Conservation (phyloP, 2,113 vertebrate genomes). For the Mustelus asterias region DNA sequence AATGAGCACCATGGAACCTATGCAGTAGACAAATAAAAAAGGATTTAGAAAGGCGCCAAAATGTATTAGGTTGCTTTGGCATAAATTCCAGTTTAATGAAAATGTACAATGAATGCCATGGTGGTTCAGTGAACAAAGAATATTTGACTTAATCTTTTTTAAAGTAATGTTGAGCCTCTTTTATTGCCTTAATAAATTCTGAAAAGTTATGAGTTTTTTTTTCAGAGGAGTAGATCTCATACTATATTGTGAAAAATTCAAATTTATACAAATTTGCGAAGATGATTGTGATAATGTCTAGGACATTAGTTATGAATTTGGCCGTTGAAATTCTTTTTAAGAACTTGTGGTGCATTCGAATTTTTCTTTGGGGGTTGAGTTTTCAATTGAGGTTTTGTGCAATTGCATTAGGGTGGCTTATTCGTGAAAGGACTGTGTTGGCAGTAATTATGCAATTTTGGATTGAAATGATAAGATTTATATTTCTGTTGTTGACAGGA, state of each 20-base stretch:
- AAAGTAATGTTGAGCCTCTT: background rate
- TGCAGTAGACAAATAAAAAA: background rate
- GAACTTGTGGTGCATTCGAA: no score
- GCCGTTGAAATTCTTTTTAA: background rate
- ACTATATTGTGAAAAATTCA: background rate
- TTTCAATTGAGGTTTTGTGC: background rate
- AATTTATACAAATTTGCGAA: background rate
- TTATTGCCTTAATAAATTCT: background rate
- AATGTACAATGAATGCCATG: background rate
- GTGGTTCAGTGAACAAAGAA: conserved; percentile 2
- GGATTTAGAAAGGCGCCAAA: conserved; percentile 2
- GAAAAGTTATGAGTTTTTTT: background rate
- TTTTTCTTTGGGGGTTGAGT: background rate
- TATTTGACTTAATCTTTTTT: background rate
- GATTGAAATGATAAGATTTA: background rate
- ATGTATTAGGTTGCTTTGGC: background rate
- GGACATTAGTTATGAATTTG: conserved; percentile 1
- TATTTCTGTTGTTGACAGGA: conserved; percentile 8
- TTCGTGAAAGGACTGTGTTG: background rate
- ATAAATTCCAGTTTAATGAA: background rate
- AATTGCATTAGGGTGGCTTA: background rate
- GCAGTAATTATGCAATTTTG: background rate
- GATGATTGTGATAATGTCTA: no score
- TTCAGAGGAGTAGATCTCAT: background rate
- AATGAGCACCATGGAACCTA: background rate